Evolutionary conservation across 2,113 vertebrate species (phyloP), one percentile per base, ranked within the genome.

Genomic region (Nothocercus julius): DNA sequence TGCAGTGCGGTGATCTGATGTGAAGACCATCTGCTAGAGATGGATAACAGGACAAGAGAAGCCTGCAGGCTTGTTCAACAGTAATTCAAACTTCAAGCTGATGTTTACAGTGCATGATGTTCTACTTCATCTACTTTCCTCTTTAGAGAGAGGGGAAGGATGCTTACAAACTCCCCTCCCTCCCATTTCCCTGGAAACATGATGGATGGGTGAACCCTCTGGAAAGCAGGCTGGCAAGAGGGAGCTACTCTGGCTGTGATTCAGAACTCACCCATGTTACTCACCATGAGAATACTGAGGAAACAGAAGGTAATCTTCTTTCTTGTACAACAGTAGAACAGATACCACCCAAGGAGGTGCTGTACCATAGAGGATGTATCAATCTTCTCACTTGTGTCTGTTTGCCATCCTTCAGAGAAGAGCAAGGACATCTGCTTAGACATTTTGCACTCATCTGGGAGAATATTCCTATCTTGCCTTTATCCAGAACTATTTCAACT

Each of bases 11-110:
- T 21, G 36, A 80, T 86, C 85, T 88, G 85, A 91, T 94, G 70
- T 79, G 85, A 72, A 77, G 62, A 96, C 91, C 21, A 56, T 84
- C 91, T 95, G 87, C 87, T 82, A 68, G 58, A 91, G 95, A 88
- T 73, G 91, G 80, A 79, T 90, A 90, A 92, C 66, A 47, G 63
- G 67, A 67, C 2, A 13, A 80, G 77, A 90, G 67, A 69, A 80
- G 54, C 91, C 85, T 82, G 45, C 30, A 73, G 82, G 73, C 74
- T 89, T 32, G 5, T 70, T 84, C 74, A 92, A 79, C 2, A 4
- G 47, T 82, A 82, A 78, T 67, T 95, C 85, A 59, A 82, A 86
- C 82, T 94, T 90, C 72, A 72, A 72, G 69, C 66, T 69, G 28
- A 34, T 49, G 28, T 94, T 94, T 90, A 69, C 53, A 73, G 63